Percentiles rank a stretch among this genome's conserved stretches.
Conservation (phyloP, 2,888 invertebrate genomes). For the Ophraella communa region DNA sequence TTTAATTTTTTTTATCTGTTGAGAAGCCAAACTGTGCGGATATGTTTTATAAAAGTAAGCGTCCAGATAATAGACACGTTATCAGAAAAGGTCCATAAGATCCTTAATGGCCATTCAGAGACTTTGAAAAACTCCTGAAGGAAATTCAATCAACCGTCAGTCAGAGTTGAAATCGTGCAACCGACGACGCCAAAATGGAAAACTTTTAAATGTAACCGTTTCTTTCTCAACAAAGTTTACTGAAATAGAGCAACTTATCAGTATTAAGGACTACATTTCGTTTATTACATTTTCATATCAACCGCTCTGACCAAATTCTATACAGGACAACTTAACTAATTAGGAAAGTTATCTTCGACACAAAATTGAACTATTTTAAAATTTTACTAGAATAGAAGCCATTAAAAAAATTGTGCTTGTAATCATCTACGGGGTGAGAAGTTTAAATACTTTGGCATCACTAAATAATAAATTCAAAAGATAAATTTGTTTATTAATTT, state of each 20-base stretch:
- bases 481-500: too few relatives aligned
- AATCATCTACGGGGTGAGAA: too few relatives aligned
- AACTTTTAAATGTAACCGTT: background rate
- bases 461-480: too few relatives aligned
- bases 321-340: too few relatives aligned
- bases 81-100: background rate
- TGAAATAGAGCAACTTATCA: background rate
- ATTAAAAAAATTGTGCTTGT: too few relatives aligned
- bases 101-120: slow-evolving; percentile 2
- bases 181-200: background rate
- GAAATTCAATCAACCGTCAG: slow-evolving; percentile 3
- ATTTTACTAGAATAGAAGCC: too few relatives aligned
- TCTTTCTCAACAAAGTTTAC: background rate
- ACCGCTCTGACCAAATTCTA: background rate
- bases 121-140: background rate
- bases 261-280: background rate
- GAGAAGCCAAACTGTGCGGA: background rate
- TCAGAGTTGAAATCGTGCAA: background rate
- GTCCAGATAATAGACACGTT: slow-evolving; percentile 6
- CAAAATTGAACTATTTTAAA: too few relatives aligned
- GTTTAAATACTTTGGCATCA: too few relatives aligned
- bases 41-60: background rate
- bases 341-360: background rate
- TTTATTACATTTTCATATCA: background rate
- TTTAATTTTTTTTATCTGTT: background rate